A percentile compares a stretch with the other conserved stretches of the same genome.
Evolutionary conservation across 2,888 invertebrate species (phyloP).

Genomic region (Spilosoma lubricipeda): DNA sequence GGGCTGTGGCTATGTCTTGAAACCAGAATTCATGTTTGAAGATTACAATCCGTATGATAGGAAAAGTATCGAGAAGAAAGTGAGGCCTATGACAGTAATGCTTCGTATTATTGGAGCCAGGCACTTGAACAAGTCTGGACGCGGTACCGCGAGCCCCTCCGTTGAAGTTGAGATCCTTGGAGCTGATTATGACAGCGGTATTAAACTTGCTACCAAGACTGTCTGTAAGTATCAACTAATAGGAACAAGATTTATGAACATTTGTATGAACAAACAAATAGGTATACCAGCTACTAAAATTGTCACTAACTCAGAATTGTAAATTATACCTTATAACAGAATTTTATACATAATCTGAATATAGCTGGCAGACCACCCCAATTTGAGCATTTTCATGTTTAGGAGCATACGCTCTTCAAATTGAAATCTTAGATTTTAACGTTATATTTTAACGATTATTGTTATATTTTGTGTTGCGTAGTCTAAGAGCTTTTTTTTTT

Average conservation of each 20-base stretch:
- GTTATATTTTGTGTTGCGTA: neutral
- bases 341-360: neutral
- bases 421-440: neutral
- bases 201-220: slow-evolving; percentile 94
- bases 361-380: neutral
- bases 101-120: slow-evolving; percentile 95
- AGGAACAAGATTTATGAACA: neutral
- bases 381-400: neutral
- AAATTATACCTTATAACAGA: neutral
- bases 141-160: slow-evolving; percentile 95
- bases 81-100: slow-evolving; percentile 85
- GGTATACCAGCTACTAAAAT: neutral
- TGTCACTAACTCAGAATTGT: neutral
- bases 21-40: slow-evolving; percentile 96
- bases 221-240: slow-evolving; percentile 87
- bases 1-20: slow-evolving; percentile 95
- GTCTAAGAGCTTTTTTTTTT: neutral
- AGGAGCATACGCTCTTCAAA: neutral
- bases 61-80: slow-evolving; percentile 79
- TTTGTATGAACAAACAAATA: neutral
- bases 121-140: slow-evolving; percentile 93
- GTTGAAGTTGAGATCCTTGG: slow-evolving; percentile 97
- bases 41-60: slow-evolving; percentile 92
- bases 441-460: no score
- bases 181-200: slow-evolving; percentile 93